Base-by-base conservation (phyloP, 2,797 vertebrate genomes). In the Lacerta viridis region DNA sequence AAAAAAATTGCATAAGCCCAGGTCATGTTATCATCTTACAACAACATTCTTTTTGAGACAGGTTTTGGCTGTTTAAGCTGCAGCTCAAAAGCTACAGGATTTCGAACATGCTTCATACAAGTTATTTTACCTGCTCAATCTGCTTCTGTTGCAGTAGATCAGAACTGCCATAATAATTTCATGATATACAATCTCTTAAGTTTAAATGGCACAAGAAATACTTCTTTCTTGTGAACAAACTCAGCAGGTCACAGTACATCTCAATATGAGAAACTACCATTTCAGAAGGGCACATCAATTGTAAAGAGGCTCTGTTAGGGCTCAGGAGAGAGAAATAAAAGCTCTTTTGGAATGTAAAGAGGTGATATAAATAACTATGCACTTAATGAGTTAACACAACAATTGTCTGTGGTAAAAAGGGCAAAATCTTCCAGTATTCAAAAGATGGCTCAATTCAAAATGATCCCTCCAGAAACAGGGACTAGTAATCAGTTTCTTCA, bases 311-410 rank as follows among this genome's bases (percentile, higher is more conserved):
- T 96, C 93, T 94, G 94, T 96, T 94, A 96, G 88, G 81, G 95
- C 94, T 96, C 91, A 92, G 93, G 94, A 95, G 94, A 94, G 92
- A 87, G 29, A 95, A 95, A 97, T 93, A 93, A 96, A 94, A 97
- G 96, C 95, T 97, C 95, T 97, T 97, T 96, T 97, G 98, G 98
- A 98, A 98, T 98, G 98, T 98, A 97, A 96, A 96, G 97, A 97
- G 95, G 94, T 95, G 93, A 95, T 76, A 64, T 82, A 93, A 95
- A 91, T 89, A 92, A 90, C 89, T 92, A 93, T 92, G 94, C 66
- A 43, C 93, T 94, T 96, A 91, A 94, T 95, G 94, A 97, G 92
- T 96, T 93, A 95, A 97, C 96, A 95, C 90, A 96, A 97, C 93
- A 92, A 94, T 90, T 95, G 94, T 93, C 95, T 92, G 91, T 94